Evolutionary conservation across 2,888 invertebrate genomes (phyloP), one percentile per base, ranked within the genome.

Genomic region (Ephialtes manifestator): DNA sequence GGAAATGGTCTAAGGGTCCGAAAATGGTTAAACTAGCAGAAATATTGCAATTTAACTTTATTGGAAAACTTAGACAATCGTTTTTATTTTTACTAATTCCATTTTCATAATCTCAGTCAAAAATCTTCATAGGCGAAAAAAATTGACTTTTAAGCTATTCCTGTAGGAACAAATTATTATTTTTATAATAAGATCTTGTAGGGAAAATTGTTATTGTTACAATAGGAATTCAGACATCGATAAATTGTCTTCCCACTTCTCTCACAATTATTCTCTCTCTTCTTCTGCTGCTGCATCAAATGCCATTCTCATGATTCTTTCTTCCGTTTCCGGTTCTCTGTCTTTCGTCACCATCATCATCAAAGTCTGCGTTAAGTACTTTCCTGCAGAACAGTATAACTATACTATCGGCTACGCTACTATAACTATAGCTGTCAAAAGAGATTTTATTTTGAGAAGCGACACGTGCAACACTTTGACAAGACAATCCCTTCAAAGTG

Each of bases 341-440:
- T 70, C 78, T 68, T 67, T 70, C 78, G 70, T 67, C 77, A 67
- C 55, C 68, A 48, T 68, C 68, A 15, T 71, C 70, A 24, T 79
- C 70, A 39, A n/a, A 24, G 31, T 31, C 58, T 60, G 35, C 15
- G 39, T 31, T 24, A 15, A 58, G 51, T 35, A 20, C 31, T 46
- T n/a, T 55, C 48, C 31, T 31, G 8, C 51, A 15, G 15, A n/a
- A 13, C 7, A 48, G 39, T 8, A 8, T 39, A 10, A 39, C 39
- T 39, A 10, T 39, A 24, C 24, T 24, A 39, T 39, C 39, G 39
- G 1, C 39, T 39, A 39, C 35, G 35, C 35, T 35, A 10, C 35
- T 18, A 71, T 51, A 70, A 13, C 18, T 71, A 60, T 60, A 79
- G 46, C 3, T 24, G 51, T 51, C 60, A 48, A 51, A n/a, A 43